Evolutionary conservation across 2,797 vertebrate species (phyloP).

Genomic region (Erpetoichthys calabaricus): DNA sequence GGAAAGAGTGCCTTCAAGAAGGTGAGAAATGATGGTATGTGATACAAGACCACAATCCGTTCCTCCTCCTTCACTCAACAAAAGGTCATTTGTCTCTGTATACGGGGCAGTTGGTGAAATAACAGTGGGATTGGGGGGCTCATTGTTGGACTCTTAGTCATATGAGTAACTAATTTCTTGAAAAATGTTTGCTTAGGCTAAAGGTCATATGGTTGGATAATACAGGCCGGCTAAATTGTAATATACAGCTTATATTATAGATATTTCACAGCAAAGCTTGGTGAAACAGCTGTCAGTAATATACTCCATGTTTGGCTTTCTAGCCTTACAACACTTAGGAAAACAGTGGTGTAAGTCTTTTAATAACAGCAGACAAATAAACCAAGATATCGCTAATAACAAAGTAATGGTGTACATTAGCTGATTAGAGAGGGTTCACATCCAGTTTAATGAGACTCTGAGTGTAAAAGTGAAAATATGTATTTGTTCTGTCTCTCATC

Average conservation of each 20-base stretch:
- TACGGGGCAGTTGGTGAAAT: constrained; percentile 29
- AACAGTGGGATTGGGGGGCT: constrained; percentile 11
- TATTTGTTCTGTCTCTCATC: constrained; percentile 45
- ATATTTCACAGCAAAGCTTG: constrained; percentile 28
- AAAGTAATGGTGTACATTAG: constrained; percentile 38
- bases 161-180: constrained; percentile 27
- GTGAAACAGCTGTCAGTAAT: constrained; percentile 44
- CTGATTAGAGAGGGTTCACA: constrained; percentile 65
- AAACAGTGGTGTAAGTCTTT: constrained; percentile 34
- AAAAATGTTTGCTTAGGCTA: constrained; percentile 42
- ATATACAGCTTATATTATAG: constrained; percentile 25
- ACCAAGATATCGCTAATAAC: constrained; percentile 60
- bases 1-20: constrained; percentile 43
- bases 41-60: constrained; percentile 21
- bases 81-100: constrained; percentile 19
- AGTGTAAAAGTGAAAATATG: constrained; percentile 64
- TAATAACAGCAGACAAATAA: constrained; percentile 36
- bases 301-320: constrained; percentile 19
- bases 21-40: constrained; percentile 27
- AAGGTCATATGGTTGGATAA: constrained; percentile 24
- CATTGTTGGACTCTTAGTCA: constrained; percentile 26
- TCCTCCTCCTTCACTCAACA: constrained; percentile 20
- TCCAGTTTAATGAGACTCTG: constrained; percentile 58
- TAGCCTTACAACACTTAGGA: constrained; percentile 25
- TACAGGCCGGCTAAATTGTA: constrained; percentile 28